Percentiles rank a stretch among this genome's conserved stretches.
Conservation (phyloP, 2,888 invertebrate species). For the Parelbella ahira region DNA sequence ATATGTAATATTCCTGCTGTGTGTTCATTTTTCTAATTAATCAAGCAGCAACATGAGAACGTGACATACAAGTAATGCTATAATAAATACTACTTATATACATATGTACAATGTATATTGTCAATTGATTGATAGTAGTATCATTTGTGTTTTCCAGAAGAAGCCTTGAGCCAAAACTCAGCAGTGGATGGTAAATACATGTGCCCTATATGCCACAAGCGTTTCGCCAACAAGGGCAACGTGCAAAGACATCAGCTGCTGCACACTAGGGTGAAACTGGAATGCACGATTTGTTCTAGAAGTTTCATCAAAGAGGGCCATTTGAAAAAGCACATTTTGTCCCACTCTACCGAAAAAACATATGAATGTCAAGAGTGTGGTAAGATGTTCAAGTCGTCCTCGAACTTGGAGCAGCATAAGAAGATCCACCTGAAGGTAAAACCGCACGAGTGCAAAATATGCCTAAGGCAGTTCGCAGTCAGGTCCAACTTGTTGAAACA, state of each 20-base stretch:
- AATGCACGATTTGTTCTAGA: conserved; percentile 52
- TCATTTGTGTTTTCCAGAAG: no score
- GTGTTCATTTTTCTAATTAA: no score
- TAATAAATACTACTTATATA: no score
- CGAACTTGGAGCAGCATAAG: conserved; percentile 46
- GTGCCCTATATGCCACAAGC: conserved; percentile 35
- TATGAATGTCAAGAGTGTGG: conserved; percentile 42
- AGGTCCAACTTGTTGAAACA: conserved; percentile 35
- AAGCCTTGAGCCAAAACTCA: conserved; percentile 27
- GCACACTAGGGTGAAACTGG: conserved; percentile 35
- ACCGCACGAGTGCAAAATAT: conserved; percentile 34
- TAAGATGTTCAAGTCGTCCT: conserved; percentile 41
- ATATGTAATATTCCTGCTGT: no score
- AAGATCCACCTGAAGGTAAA: conserved; percentile 32
- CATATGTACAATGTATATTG: no score
- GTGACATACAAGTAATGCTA: no score
- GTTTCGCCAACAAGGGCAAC: conserved; percentile 32
- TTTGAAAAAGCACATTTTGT: conserved; percentile 29
- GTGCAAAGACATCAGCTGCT: conserved; percentile 31
- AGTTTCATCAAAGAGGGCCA: conserved; percentile 36
- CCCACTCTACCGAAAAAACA: conserved; percentile 32
- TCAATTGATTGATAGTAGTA: no score
- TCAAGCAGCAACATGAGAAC: no score
- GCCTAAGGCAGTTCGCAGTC: conserved; percentile 33
- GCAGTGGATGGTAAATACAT: conserved; percentile 29